These are phyloP conservation scores for Lasius fuliginosus DNA, from an alignment of 2,888 invertebrate species.

Conservation along the genomic window DNA sequence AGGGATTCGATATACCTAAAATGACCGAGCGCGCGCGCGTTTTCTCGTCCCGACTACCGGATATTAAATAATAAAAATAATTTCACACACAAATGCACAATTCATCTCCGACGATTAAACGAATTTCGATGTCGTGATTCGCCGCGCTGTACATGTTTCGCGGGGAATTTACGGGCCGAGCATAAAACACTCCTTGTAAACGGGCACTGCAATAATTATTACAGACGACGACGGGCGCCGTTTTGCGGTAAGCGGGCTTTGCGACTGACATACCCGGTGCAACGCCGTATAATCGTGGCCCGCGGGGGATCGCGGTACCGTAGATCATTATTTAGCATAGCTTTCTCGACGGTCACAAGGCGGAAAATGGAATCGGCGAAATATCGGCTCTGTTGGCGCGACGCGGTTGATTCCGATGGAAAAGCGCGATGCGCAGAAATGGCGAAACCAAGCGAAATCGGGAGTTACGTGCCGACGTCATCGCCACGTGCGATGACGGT, in stretches of 20 bases:
- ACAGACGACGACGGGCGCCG: slow-evolving; percentile 51
- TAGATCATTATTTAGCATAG: slow-evolving; percentile 83
- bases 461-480: not conserved
- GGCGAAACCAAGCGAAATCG: not conserved
- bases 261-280: slow-evolving; percentile 44
- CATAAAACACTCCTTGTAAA: slow-evolving; percentile 57
- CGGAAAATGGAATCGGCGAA: slow-evolving; percentile 75
- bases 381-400: slow-evolving; percentile 54
- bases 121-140: slow-evolving; percentile 55
- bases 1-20: not conserved
- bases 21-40: not conserved
- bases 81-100: slow-evolving; percentile 12
- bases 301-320: slow-evolving; percentile 68
- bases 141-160: slow-evolving; percentile 29
- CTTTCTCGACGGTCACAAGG: slow-evolving; percentile 66
- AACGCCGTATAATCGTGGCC: slow-evolving; percentile 48
- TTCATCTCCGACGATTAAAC: slow-evolving; percentile 42
- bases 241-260: slow-evolving; percentile 48
- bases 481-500: not conserved
- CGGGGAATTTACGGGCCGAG: slow-evolving; percentile 34
- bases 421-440: slow-evolving; percentile 5
- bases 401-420: slow-evolving; percentile 18
- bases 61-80: slow-evolving; percentile 36
- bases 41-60: not conserved
- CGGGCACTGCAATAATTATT: slow-evolving; percentile 49